Percentiles rank a stretch among this genome's conserved stretches.
phyloP scores from a whole-genome alignment of 2,797 vertebrate genomes.

The Falco concolor region DNA sequence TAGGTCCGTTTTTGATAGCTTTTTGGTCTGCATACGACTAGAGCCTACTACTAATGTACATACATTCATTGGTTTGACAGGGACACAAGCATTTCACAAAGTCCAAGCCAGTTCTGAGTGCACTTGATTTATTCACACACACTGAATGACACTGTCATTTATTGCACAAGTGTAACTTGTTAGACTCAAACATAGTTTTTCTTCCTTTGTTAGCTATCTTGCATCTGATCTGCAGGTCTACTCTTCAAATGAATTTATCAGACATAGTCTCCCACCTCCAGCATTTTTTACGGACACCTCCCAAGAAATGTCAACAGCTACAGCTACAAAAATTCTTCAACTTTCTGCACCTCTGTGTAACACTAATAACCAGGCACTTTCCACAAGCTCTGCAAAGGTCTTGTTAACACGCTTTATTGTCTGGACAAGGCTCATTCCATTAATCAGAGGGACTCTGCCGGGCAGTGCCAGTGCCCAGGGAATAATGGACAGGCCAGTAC shows the following conservation, averaged over 20 bases:
- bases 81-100: neutral
- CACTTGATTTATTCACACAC: neutral
- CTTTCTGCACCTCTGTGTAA: neutral
- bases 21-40: neutral
- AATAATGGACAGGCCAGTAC: neutral
- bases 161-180: neutral
- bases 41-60: neutral
- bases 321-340: neutral
- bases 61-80: neutral
- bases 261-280: neutral
- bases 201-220: neutral
- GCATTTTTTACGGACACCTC: neutral
- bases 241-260: neutral
- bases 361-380: neutral
- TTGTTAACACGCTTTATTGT: neutral
- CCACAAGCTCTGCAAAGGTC: conserved; percentile 1
- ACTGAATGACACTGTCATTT: neutral
- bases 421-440: neutral
- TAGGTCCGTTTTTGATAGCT: neutral
- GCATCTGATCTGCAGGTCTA: neutral
- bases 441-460: neutral
- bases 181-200: neutral
- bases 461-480: neutral
- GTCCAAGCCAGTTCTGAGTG: neutral
- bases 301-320: neutral